Evolutionary conservation across 1,140 invertebrate genomes (phyloP), one percentile per base, ranked within the genome.

Genomic region (Charaxes varanes): DNA sequence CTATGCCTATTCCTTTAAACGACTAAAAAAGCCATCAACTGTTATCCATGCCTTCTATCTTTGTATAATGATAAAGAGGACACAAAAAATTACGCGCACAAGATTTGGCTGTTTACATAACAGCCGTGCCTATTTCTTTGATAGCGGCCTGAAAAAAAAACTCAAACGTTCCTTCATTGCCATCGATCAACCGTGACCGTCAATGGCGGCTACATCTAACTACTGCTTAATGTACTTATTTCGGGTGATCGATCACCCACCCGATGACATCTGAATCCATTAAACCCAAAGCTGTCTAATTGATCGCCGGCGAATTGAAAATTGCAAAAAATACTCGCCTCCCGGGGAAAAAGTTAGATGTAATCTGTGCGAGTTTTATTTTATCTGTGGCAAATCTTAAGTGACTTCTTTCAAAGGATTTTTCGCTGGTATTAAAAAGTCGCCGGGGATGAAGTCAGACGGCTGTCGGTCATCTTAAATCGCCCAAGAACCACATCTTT

Each of bases 251-350:
- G 62, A 78, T 78, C 70, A 69, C 73, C 46, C 13, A 54, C 54
- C 52, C 46, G 47, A 43, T 44, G 62, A 62, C 66, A 68, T 63
- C 56, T 58, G 59, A 70, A 70, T 78, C 71, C 73, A 76, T 76
- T 78, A 69, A 74, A 69, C 64, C 66, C 45, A 28, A 37, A 47
- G 41, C 53, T 69, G 56, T 71, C 62, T 76, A 78, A 78, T 76
- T 78, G 71, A 78, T 78, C 57, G 66, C 45, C 31, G n/a, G 40
- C 49, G 53, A 69, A 73, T 70, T 72, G 67, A 72, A 72, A 70
- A 64, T 55, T 36, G 65, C 34, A 24, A 44, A 44, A 44, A 41
- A 17, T 2, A 2, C 24, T 2, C 4, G 22, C n/a, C n/a, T n/a
- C n/a, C n/a, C n/a, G n/a, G n/a, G n/a, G n/a, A n/a, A n/a, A n/a